A percentile compares a stretch with the other conserved stretches of the same genome.
Conservation (phyloP, 1,140 invertebrate genomes). For the Drosophila sproati region DNA sequence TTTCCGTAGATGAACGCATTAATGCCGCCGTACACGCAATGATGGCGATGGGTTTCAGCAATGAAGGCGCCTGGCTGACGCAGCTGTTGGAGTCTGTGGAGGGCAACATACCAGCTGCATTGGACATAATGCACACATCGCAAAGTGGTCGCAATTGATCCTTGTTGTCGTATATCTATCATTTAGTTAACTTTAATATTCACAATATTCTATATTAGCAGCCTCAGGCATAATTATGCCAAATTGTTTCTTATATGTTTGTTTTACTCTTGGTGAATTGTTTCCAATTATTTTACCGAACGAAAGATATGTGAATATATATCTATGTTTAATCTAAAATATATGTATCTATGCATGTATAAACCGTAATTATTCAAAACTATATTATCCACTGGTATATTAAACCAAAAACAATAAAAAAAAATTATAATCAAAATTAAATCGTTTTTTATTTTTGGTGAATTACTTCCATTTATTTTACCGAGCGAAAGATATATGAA, state of each 20-base stretch:
- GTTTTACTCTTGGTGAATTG: slow-evolving; percentile 32
- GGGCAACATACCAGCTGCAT: slow-evolving; percentile 89
- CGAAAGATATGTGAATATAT: slow-evolving; percentile 9
- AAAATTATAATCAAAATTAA: slow-evolving; percentile 1
- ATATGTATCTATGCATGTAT: slow-evolving; percentile 14
- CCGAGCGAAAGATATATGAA: slow-evolving; percentile 6
- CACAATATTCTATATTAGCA: slow-evolving; percentile 19
- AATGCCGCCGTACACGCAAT: slow-evolving; percentile 88
- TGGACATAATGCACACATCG: slow-evolving; percentile 87
- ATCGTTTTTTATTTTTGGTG: slow-evolving; percentile 17
- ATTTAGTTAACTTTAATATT: slow-evolving; percentile 31
- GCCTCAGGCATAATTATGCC: slow-evolving; percentile 7
- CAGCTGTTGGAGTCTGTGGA: slow-evolving; percentile 86
- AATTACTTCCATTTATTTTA: slow-evolving; percentile 24
- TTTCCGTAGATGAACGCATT: slow-evolving; percentile 86
- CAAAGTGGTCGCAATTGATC: slow-evolving; percentile 62
- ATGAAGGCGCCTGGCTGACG: slow-evolving; percentile 88
- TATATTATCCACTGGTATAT: slow-evolving; percentile 49
- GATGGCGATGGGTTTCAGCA: slow-evolving; percentile 93
- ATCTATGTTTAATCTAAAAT: background rate
- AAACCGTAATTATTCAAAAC: slow-evolving; percentile 45
- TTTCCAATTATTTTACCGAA: slow-evolving; percentile 16
- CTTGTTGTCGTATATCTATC: slow-evolving; percentile 33
- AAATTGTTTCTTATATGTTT: background rate
- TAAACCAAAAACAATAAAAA: slow-evolving; percentile 36